Evolutionary conservation across 2,888 invertebrate species (phyloP).

Genomic region (Euphydryas editha): DNA sequence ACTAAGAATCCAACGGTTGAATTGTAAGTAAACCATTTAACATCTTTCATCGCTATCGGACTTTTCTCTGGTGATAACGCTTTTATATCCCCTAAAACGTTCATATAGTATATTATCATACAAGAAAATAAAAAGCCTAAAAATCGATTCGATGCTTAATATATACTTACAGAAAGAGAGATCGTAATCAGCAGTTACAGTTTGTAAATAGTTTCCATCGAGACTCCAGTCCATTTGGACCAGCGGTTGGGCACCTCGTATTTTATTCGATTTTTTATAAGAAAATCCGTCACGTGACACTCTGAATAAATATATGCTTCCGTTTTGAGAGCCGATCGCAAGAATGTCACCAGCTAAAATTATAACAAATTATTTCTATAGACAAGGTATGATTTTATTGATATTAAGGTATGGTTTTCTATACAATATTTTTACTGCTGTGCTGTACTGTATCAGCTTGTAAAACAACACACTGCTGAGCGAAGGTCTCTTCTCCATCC

Average conservation of each 20-base stretch:
- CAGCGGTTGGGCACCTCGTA: slow-evolving; percentile 92
- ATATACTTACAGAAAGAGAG: slow-evolving; percentile 90
- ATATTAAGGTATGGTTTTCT: too few relatives aligned
- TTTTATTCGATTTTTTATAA: slow-evolving; percentile 95
- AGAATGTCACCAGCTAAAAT: slow-evolving; percentile 92
- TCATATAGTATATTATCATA: background rate
- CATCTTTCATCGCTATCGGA: slow-evolving; percentile 94
- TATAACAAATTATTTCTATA: slow-evolving; percentile 1
- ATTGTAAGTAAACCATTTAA: slow-evolving; percentile 94
- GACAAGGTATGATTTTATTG: slow-evolving; percentile 35
- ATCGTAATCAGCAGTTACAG: slow-evolving; percentile 95
- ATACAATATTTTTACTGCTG: too few relatives aligned
- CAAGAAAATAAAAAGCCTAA: background rate
- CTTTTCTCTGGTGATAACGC: slow-evolving; percentile 93
- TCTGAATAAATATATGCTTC: slow-evolving; percentile 88
- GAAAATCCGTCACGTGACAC: slow-evolving; percentile 95
- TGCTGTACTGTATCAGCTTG: too few relatives aligned
- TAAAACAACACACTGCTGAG: too few relatives aligned
- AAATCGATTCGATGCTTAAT: background rate
- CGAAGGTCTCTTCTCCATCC: too few relatives aligned
- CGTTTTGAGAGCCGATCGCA: slow-evolving; percentile 96
- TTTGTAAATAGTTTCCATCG: slow-evolving; percentile 93
- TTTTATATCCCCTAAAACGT: slow-evolving; percentile 92
- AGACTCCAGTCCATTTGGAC: slow-evolving; percentile 96
- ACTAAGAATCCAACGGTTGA: slow-evolving; percentile 94